These are phyloP conservation scores for Geopemphigus sp. DNA, from an alignment of 1,140 invertebrate species.

Conservation along the genomic window DNA sequence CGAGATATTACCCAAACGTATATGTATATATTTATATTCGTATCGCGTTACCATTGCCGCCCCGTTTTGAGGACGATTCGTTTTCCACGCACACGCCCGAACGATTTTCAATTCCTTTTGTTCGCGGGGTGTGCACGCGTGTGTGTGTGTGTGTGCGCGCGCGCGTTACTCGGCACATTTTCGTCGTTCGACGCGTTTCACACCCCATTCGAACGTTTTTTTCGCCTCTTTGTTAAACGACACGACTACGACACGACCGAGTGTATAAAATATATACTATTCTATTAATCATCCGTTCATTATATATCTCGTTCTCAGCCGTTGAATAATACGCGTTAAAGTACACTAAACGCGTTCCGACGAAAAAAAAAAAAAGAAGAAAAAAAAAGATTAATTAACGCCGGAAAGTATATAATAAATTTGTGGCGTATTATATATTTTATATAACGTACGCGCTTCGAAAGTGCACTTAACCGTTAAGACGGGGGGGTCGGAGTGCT, in stretches of 20 bases:
- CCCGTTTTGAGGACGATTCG: not conserved
- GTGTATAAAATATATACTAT: not conserved
- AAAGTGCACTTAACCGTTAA: not conserved
- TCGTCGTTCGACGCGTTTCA: conserved; percentile 1
- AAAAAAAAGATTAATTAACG: conserved; percentile 30
- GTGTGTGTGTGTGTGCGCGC: not conserved
- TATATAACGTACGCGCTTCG: not conserved
- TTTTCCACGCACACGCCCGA: not conserved
- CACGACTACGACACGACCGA: not conserved
- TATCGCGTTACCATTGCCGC: too few relatives aligned
- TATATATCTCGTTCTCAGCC: not conserved
- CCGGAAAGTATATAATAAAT: not conserved
- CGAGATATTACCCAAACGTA: too few relatives aligned
- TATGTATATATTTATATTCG: too few relatives aligned
- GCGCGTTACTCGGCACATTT: not conserved
- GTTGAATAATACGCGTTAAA: conserved; percentile 4
- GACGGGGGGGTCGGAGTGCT: not conserved
- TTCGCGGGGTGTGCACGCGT: too few relatives aligned
- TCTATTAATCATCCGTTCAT: conserved; percentile 22
- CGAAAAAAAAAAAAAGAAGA: too few relatives aligned
- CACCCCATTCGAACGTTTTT: not conserved
- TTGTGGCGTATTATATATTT: too few relatives aligned
- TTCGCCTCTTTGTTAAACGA: not conserved
- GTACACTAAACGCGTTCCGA: not conserved
- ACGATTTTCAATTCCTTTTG: conserved; percentile 2